A percentile compares a stretch with the other conserved stretches of the same genome.
phyloP scores from a whole-genome alignment of 64 coral and sea anemone species.

The Pocillopora verrucosa region DNA sequence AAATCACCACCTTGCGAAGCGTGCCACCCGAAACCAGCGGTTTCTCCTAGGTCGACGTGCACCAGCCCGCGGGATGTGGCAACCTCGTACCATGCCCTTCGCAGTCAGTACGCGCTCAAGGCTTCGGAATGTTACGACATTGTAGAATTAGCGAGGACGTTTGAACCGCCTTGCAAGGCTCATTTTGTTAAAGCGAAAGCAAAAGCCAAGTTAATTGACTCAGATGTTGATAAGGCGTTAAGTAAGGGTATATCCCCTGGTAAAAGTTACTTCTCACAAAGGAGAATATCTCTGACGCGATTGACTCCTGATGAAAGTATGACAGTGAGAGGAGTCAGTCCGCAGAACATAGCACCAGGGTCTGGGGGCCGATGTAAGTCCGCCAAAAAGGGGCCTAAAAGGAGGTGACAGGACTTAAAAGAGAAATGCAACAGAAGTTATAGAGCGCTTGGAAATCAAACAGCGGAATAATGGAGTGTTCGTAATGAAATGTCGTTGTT shows the following conservation, averaged over 20 bases:
- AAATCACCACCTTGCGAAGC: constrained; percentile 44
- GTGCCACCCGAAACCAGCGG: constrained; percentile 25
- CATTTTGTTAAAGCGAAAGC: constrained; percentile 33
- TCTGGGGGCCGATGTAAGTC: constrained; percentile 57
- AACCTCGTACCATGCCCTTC: constrained; percentile 50
- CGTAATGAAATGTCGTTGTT: too few relatives aligned
- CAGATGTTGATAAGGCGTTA: constrained; percentile 37
- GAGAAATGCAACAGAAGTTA: too few relatives aligned
- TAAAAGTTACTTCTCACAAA: constrained; percentile 78
- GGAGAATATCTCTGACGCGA: constrained; percentile 70
- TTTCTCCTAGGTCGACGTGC: background rate
- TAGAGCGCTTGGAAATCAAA: too few relatives aligned
- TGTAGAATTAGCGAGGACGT: constrained; percentile 74
- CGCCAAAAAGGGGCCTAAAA: constrained; percentile 46
- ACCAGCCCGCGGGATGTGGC: constrained; percentile 11
- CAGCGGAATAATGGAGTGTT: too few relatives aligned
- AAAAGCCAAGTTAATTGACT: background rate
- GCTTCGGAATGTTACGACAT: constrained; percentile 89
- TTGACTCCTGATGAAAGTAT: constrained; percentile 49
- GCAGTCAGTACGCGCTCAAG: constrained; percentile 79
- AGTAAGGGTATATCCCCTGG: constrained; percentile 65
- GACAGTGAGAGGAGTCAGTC: constrained; percentile 67
- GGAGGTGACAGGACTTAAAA: constrained; percentile 11
- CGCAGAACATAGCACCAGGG: constrained; percentile 11
- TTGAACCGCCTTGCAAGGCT: constrained; percentile 80